These are phyloP conservation scores for Urocynchramus pylzowi DNA, from an alignment of 2,113 vertebrate species.

Conservation along the genomic window DNA sequence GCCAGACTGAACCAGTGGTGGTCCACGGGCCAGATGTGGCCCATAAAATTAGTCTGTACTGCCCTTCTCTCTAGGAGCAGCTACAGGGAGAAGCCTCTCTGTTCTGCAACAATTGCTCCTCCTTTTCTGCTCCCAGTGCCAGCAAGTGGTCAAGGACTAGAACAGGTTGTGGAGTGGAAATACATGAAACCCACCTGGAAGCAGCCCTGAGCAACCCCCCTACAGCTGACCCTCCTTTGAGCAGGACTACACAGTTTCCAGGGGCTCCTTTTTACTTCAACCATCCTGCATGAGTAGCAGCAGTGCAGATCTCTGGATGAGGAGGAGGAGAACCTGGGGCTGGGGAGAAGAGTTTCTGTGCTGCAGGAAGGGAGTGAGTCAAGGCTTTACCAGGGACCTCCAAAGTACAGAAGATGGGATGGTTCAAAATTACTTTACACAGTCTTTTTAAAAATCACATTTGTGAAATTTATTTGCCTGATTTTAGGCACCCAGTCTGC, in stretches of 20 bases:
- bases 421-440: neutral
- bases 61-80: neutral
- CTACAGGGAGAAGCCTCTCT: neutral
- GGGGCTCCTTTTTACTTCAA: neutral
- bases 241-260: neutral
- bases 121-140: neutral
- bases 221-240: neutral
- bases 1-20: neutral
- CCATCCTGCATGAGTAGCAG: neutral
- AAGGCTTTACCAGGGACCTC: neutral
- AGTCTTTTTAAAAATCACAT: neutral
- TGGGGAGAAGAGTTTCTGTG: neutral
- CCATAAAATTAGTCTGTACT: neutral
- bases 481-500: neutral
- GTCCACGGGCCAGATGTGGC: neutral
- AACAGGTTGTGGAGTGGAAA: neutral
- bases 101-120: neutral
- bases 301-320: neutral
- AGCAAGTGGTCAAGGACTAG: neutral
- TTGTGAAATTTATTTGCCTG: neutral
- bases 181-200: neutral
- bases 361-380: neutral
- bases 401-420: neutral
- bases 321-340: neutral
- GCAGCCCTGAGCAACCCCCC: neutral